Evolutionary conservation across 2,797 vertebrate genomes (phyloP).

Genomic region (Enteromius trimaculatus): DNA sequence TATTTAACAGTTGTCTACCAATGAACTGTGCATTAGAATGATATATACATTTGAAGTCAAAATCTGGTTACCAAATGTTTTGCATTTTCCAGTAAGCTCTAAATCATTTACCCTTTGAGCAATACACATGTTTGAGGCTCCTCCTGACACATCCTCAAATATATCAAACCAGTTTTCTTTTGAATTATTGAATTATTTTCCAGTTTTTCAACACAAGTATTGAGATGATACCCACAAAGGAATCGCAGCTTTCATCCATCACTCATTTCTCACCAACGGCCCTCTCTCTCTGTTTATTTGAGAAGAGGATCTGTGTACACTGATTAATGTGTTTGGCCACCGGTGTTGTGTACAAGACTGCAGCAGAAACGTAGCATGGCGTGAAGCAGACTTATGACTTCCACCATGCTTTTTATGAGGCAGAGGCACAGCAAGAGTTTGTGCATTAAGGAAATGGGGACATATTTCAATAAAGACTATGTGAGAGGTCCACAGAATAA

Average conservation of each 20-base stretch:
- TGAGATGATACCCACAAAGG: neutral
- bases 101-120: constrained; percentile 39
- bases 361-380: constrained; percentile 43
- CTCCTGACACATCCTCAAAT: constrained; percentile 30
- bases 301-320: constrained; percentile 8
- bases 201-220: neutral
- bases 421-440: constrained; percentile 43
- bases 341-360: constrained; percentile 52
- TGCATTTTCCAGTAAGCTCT: constrained; percentile 29
- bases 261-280: neutral
- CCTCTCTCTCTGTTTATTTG: neutral
- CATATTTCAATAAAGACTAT: constrained; percentile 27
- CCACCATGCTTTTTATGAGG: constrained; percentile 44
- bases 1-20: neutral
- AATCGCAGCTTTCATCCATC: constrained; percentile 14
- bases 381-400: constrained; percentile 50
- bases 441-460: constrained; percentile 19
- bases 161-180: constrained; percentile 20
- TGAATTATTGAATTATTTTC: constrained; percentile 5
- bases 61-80: constrained; percentile 18
- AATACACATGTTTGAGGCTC: constrained; percentile 30
- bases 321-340: constrained; percentile 26
- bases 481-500: constrained; percentile 29
- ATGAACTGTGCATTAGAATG: neutral
- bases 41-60: neutral